Base-by-base conservation (phyloP, 2,888 invertebrate species). In the Nomada hirtipes region DNA sequence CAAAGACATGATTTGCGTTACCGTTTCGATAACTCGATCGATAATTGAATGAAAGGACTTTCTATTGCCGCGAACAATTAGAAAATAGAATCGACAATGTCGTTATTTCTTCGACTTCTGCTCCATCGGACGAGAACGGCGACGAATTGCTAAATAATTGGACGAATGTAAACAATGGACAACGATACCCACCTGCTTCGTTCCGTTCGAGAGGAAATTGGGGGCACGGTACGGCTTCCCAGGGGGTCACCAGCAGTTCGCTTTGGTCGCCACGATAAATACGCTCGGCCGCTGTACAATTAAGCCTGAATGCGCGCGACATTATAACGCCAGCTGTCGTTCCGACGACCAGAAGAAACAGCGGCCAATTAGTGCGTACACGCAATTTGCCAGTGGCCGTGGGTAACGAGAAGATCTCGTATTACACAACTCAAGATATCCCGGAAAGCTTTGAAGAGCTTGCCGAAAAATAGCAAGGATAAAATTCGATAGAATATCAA, bases 281-380 rank as follows among this genome's bases (percentile, higher is more conserved):
- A 71, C 78, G 52, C 76, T 82, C 2, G 61, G 13, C 13, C 50
- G 70, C 1, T 42, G 67, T 53, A 18, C 67, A 53, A 67, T 67
- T 67, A 42, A 67, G 53, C 53, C 20, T 18, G 29, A 42, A 61
- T n/a, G 42, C 42, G n/a, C 44, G 15, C 15, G 13, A 44, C 61
- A 7, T 42, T 52, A 52, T 36, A 36, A 67, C 36, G 13, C 10
- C 29, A 20, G 4, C n/a, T 15, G 52, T 2, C 18, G 10, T 53
- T 7, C 47, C 15, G 36, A 55, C 36, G 18, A 36, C 15, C 53
- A 29, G 53, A 53, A 20, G 67, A 10, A 36, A 36, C 67, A 20
- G 15, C 36, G 36, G 53, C 29, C 36, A 42, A 67, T 67, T 42
- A 53, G 2, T 11, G 36, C 20, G 67, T 23, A 10, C 47, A 47